phyloP scores from a whole-genome alignment of 2,797 vertebrate genomes.

The Dicrostonyx torquatus region DNA sequence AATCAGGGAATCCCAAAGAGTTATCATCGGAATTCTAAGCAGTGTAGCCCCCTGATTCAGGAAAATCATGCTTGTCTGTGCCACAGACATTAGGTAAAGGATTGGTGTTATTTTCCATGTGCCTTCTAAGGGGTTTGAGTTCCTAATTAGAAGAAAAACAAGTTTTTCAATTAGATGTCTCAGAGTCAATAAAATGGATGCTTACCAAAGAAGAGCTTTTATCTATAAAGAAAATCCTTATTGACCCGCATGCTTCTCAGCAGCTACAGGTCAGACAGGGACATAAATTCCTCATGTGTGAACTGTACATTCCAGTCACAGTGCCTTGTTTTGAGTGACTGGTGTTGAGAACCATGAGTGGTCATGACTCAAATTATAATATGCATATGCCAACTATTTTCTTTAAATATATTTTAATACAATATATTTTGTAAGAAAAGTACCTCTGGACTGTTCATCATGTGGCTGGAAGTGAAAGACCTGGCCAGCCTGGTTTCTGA shows the following conservation, averaged over 20 bases:
- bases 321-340: background rate
- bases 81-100: background rate
- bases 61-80: background rate
- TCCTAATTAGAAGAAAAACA: conserved; percentile 23
- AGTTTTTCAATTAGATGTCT: conserved; percentile 9
- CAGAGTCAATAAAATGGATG: background rate
- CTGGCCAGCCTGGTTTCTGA: conserved; percentile 30
- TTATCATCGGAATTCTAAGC: background rate
- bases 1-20: background rate
- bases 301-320: background rate
- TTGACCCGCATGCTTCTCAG: background rate
- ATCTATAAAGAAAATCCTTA: background rate
- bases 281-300: background rate
- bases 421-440: conserved; percentile 37
- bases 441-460: background rate
- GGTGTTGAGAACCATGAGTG: background rate
- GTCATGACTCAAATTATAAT: background rate
- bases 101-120: background rate
- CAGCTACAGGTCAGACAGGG: background rate
- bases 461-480: conserved; percentile 39
- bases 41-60: background rate
- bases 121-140: background rate
- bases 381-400: background rate
- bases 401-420: conserved; percentile 26
- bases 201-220: conserved; percentile 19